phyloP scores from a whole-genome alignment of 2,113 vertebrate species.

The Phocoena phocoena region DNA sequence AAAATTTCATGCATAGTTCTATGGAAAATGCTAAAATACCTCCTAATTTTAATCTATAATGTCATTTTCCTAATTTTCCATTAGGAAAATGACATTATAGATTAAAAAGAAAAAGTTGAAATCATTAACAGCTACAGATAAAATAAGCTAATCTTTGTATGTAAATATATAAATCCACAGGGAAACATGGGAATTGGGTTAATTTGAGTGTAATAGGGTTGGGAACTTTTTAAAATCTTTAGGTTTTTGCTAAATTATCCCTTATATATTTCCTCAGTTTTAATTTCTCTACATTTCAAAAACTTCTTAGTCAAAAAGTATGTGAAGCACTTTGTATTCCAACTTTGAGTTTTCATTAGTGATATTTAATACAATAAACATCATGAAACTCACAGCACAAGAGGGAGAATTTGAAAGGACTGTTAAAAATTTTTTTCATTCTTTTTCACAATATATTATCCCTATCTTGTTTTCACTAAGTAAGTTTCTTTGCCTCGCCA shows the following conservation, averaged over 20 bases:
- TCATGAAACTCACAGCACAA: neutral
- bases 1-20: neutral
- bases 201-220: neutral
- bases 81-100: neutral
- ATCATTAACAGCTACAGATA: neutral
- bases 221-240: neutral
- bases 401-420: neutral
- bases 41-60: too few relatives aligned
- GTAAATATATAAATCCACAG: neutral
- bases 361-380: neutral
- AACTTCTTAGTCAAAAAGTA: neutral
- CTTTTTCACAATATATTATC: neutral
- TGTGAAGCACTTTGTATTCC: neutral
- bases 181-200: neutral
- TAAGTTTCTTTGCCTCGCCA: neutral
- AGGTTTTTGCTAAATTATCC: neutral
- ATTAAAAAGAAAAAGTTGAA: neutral
- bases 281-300: slow-evolving; percentile 28
- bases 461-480: neutral
- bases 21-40: neutral
- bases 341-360: neutral
- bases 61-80: neutral
- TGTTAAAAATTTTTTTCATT: neutral
- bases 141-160: slow-evolving; percentile 14
- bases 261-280: neutral